Percentiles rank a stretch among this genome's conserved stretches.
Conservation (phyloP, 2,113 vertebrate species). For the Brachyhypopomus gauderio region DNA sequence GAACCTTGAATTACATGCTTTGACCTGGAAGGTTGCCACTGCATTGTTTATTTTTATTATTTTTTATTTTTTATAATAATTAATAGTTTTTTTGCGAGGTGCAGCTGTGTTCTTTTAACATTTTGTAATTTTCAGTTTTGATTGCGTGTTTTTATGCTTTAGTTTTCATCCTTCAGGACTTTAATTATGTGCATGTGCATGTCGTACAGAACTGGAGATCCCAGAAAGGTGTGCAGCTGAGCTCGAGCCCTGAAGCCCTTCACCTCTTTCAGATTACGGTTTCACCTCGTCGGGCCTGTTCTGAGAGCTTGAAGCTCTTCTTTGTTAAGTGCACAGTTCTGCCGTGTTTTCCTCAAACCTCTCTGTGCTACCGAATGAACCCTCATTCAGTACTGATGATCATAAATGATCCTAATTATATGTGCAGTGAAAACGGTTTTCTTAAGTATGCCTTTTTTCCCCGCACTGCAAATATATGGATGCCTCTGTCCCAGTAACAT, state of each 20-base stretch:
- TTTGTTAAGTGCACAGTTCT: not conserved
- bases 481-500: not conserved
- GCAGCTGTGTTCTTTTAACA: not conserved
- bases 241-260: too few relatives aligned
- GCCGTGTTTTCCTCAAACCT: not conserved
- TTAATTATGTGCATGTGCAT: too few relatives aligned
- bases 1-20: not conserved
- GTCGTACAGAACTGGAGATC: too few relatives aligned
- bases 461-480: not conserved
- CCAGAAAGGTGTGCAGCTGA: too few relatives aligned
- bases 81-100: not conserved
- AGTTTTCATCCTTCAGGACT: too few relatives aligned
- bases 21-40: not conserved
- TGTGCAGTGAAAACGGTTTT: not conserved
- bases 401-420: not conserved
- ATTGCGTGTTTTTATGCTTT: too few relatives aligned
- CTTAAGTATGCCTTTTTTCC: not conserved
- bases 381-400: not conserved
- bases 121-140: not conserved
- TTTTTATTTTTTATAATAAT: not conserved
- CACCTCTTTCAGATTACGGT: not conserved
- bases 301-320: not conserved
- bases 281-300: not conserved
- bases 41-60: too few relatives aligned
- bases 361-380: not conserved